Base-by-base conservation (phyloP, 2,888 invertebrate genomes). In the Gandaritis pyraliata region DNA sequence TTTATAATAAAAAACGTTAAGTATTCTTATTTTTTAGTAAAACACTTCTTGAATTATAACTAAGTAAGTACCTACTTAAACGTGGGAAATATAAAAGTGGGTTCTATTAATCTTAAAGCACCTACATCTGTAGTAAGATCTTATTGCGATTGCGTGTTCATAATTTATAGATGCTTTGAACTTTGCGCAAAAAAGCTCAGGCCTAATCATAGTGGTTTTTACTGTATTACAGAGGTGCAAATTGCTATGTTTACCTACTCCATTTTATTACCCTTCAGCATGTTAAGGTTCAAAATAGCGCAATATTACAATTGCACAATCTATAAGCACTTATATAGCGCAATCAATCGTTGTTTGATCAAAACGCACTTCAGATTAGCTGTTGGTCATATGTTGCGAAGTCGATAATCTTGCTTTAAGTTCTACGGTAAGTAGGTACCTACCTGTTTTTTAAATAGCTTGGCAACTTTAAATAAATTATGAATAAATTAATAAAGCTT, bases 341-440 rank as follows among this genome's bases (percentile, higher is more conserved):
- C 49, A 64, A 53, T 58, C 48, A 61, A 63, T 63, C 48, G 48
- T 62, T 76, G 74, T 79, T 76, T 79, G 76, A 74, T 75, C 76
- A 73, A 77, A 72, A 69, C 72, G 66, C 70, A 71, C 69, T 69
- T 67, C 72, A 77, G 72, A 81, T 81, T 83, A 78, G 71, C 63
- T 58, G 68, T 72, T 66, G 73, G 72, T 75, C 15, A 73, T 66
- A 62, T 70, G 76, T 87, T 86, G 82, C 83, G 77, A 75, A 83
- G 74, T 69, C 72, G 77, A 81, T 86, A 85, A 88, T 87, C 79
- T 82, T 73, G 48, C 47, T 29, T 30, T 33, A 10, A 48, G 11
- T 33, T 41, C 13, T n/a, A n/a, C n/a, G n/a, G n/a, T n/a, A n/a
- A 16, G 15, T 15, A 1, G 15, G 16, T 16, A 43, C 16, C 41